Evolutionary conservation across 2,797 vertebrate genomes (phyloP).

Genomic region (Syncerus caffer): DNA sequence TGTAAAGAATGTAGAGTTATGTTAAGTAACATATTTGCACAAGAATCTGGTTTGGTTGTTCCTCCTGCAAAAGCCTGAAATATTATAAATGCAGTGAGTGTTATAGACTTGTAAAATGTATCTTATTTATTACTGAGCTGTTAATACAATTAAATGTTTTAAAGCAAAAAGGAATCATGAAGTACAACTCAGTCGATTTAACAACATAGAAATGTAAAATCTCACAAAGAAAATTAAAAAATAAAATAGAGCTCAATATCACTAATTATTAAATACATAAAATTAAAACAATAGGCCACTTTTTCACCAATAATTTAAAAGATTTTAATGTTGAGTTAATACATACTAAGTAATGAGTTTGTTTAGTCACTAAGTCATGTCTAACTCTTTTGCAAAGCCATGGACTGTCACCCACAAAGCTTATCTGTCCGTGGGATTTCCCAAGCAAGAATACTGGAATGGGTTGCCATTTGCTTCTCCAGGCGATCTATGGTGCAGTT

Average conservation of each 20-base stretch:
- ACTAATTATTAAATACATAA: neutral
- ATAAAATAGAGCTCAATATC: slow-evolving; percentile 3
- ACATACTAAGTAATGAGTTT: neutral
- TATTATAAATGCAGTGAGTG: slow-evolving; percentile 31
- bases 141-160: slow-evolving; percentile 22
- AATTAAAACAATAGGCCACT: neutral
- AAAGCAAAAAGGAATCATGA: slow-evolving; percentile 8
- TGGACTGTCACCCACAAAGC: neutral
- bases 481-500: neutral
- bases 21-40: slow-evolving; percentile 52
- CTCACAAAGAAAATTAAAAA: neutral
- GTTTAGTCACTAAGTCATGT: neutral
- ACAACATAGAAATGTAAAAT: neutral
- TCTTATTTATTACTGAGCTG: neutral
- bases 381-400: neutral
- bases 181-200: neutral
- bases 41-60: slow-evolving; percentile 52
- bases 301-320: slow-evolving; percentile 12
- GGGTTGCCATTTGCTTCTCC: neutral
- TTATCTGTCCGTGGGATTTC: neutral
- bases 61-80: slow-evolving; percentile 26
- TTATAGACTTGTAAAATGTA: neutral
- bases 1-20: slow-evolving; percentile 55
- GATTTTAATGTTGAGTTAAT: neutral
- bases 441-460: neutral